Conservation (phyloP, 2,113 vertebrate genomes). For the Coryphaenoides rupestris region DNA sequence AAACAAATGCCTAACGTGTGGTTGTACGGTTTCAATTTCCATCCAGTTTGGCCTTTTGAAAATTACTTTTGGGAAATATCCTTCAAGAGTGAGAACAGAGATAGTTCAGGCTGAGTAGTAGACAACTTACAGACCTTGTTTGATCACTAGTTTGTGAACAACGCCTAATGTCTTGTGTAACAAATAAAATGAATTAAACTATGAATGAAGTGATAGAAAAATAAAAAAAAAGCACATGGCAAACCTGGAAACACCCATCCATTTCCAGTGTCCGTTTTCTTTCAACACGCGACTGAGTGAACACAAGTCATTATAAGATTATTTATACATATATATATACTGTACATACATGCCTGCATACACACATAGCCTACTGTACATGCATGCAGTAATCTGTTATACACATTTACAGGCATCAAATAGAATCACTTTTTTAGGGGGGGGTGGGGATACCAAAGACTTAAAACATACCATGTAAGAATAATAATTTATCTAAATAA, state of each 20-base stretch:
- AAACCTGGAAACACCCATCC: slow-evolving; percentile 52
- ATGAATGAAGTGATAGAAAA: slow-evolving; percentile 73
- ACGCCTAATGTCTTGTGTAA: slow-evolving; percentile 78
- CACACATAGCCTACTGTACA: slow-evolving; percentile 17
- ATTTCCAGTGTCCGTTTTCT: background rate
- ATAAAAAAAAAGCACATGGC: slow-evolving; percentile 73
- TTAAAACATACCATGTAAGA: background rate
- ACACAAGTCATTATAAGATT: background rate
- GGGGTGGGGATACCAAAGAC: slow-evolving; percentile 7
- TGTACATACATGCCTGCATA: slow-evolving; percentile 6
- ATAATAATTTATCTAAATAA: background rate
- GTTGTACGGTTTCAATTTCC: slow-evolving; percentile 61
- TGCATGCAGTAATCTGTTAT: slow-evolving; percentile 14
- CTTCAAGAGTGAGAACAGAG: slow-evolving; percentile 60
- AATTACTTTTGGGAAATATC: slow-evolving; percentile 55
- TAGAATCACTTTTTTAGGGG: slow-evolving; percentile 25
- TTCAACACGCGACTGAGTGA: background rate
- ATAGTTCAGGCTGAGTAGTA: slow-evolving; percentile 67
- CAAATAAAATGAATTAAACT: slow-evolving; percentile 75
- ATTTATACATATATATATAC: slow-evolving; percentile 9
- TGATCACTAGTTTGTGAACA: slow-evolving; percentile 76
- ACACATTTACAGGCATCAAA: slow-evolving; percentile 30
- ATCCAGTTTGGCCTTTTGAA: slow-evolving; percentile 60
- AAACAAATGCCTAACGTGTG: slow-evolving; percentile 58
- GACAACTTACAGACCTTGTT: slow-evolving; percentile 73